phyloP scores from a whole-genome alignment of 2,888 invertebrate genomes.

The Autographa gamma region DNA sequence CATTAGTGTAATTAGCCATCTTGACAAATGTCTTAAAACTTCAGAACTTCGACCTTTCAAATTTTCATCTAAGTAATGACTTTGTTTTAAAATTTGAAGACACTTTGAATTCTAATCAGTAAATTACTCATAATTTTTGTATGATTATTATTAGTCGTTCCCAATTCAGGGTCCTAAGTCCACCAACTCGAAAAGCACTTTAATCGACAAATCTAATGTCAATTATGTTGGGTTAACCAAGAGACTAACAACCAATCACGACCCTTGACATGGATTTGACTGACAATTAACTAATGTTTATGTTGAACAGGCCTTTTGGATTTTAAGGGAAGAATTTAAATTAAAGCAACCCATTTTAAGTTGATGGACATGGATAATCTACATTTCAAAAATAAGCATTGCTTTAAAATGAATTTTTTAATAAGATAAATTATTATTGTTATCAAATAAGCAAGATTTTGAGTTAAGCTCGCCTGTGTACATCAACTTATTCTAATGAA shows the following conservation, averaged over 20 bases:
- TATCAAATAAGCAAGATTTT: too few relatives aligned
- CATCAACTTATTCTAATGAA: too few relatives aligned
- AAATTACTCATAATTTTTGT: not conserved
- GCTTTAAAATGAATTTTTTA: too few relatives aligned
- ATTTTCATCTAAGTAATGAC: not conserved
- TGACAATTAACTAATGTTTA: not conserved
- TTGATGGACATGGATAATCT: too few relatives aligned
- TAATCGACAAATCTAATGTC: not conserved
- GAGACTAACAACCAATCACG: not conserved
- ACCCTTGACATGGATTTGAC: not conserved
- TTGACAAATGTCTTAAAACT: not conserved
- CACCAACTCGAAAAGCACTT: not conserved
- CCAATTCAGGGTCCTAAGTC: not conserved
- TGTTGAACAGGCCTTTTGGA: too few relatives aligned
- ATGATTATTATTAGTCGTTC: not conserved
- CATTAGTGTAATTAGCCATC: too few relatives aligned
- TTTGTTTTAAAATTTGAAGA: conserved; percentile 6
- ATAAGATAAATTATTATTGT: too few relatives aligned
- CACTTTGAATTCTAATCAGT: not conserved
- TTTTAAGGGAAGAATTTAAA: too few relatives aligned
- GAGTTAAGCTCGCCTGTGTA: too few relatives aligned
- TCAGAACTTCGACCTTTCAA: not conserved
- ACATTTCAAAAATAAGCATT: too few relatives aligned
- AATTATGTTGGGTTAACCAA: not conserved
- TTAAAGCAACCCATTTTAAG: too few relatives aligned